phyloP scores from a whole-genome alignment of 2,797 vertebrate species.

The Chelon auratus region DNA sequence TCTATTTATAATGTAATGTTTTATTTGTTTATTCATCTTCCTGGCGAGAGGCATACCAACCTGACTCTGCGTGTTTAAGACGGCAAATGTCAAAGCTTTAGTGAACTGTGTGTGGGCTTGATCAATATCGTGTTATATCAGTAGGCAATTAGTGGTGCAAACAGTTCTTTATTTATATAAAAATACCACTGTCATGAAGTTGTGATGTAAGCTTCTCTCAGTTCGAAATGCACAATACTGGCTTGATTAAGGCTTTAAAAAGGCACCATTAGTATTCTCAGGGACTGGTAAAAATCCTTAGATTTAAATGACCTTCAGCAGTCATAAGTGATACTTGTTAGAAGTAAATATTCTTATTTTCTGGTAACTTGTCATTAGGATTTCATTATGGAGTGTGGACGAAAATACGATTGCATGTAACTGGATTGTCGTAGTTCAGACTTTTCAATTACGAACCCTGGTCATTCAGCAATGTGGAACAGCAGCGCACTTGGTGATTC shows the following conservation, averaged over 20 bases:
- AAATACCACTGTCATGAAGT: slow-evolving; percentile 18
- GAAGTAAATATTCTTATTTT: not conserved
- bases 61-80: slow-evolving; percentile 31
- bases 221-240: slow-evolving; percentile 12
- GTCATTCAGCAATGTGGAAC: too few relatives aligned
- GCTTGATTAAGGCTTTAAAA: not conserved
- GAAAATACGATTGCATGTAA: too few relatives aligned
- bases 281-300: not conserved
- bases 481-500: too few relatives aligned
- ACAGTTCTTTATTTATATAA: slow-evolving; percentile 16
- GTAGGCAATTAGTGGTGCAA: slow-evolving; percentile 35
- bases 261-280: not conserved
- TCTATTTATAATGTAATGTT: slow-evolving; percentile 1
- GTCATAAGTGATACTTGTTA: too few relatives aligned
- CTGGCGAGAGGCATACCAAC: not conserved
- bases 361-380: too few relatives aligned
- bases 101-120: slow-evolving; percentile 37
- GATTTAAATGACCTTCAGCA: not conserved
- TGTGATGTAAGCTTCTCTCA: slow-evolving; percentile 12
- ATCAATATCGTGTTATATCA: slow-evolving; percentile 49
- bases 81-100: slow-evolving; percentile 54
- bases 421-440: too few relatives aligned
- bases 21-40: slow-evolving; percentile 19
- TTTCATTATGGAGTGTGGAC: too few relatives aligned
- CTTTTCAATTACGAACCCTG: too few relatives aligned